Percentiles rank a stretch among this genome's conserved stretches.
Evolutionary conservation across 2,113 vertebrate species (phyloP).

Genomic region (Eolophus roseicapilla): DNA sequence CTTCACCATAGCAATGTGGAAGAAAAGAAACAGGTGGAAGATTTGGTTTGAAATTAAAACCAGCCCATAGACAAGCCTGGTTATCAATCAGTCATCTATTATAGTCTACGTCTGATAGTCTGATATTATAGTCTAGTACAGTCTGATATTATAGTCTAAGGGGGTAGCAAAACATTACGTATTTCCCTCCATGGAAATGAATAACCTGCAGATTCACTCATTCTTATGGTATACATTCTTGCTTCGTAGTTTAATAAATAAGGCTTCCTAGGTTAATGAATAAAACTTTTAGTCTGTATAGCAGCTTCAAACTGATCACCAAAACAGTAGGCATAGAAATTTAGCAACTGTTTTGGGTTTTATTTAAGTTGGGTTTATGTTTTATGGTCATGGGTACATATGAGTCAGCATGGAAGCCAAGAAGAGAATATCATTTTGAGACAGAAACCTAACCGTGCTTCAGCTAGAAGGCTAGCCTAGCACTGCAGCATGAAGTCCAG

Average conservation of each 20-base stretch:
- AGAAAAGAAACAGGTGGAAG: slow-evolving; percentile 30
- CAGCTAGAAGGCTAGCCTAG: not conserved
- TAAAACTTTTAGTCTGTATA: not conserved
- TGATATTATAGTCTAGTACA: not conserved
- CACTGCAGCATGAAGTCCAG: not conserved
- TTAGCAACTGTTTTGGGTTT: not conserved
- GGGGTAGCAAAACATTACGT: not conserved
- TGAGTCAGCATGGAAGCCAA: not conserved
- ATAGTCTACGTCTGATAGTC: not conserved
- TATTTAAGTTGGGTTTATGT: not conserved
- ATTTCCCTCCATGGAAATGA: not conserved
- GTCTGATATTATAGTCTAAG: not conserved
- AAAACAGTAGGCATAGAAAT: not conserved
- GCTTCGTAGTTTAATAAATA: not conserved
- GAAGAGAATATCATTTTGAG: not conserved
- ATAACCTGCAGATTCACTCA: not conserved
- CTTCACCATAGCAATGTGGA: not conserved
- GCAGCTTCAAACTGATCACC: not conserved
- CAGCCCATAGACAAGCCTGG: not conserved
- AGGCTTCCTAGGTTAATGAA: not conserved
- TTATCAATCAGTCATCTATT: not conserved
- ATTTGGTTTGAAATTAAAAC: slow-evolving; percentile 33
- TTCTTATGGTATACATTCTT: not conserved
- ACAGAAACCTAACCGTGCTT: not conserved
- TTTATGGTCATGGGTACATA: not conserved